Base-by-base conservation (phyloP, 2,888 invertebrate genomes). In the Beris morrisii region DNA sequence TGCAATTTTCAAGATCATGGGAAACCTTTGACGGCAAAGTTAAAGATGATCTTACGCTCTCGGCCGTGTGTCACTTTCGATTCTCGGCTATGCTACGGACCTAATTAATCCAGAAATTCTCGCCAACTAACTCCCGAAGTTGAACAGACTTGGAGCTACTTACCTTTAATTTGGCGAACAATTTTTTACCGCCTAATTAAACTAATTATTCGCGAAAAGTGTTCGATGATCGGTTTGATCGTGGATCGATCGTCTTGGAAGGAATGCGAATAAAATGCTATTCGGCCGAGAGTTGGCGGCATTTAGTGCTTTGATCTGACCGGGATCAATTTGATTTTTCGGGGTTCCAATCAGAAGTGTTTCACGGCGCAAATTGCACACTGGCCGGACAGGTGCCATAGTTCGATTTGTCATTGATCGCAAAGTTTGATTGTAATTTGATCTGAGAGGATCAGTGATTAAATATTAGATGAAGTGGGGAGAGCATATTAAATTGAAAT, bases 181-280 rank as follows among this genome's bases (percentile, higher is more conserved):
- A 61, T 61, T 61, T 61, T 38, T 12, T 43, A 38, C 38, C 30
- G 38, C 15, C 31, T 61, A 61, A 61, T 61, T 61, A 61, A 61
- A 61, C 61, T 61, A 50, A 61, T 61, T 61, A 61, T 61, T 61
- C 50, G 46, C 50, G 52, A 50, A 48, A 59, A 50, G 38, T 61
- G 50, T 61, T 50, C 43, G 61, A 52, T 61, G 61, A 61, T 61
- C 52, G 61, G 50, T 43, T 61, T 61, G 61, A 61, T 61, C 61
- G 61, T 61, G 50, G 50, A 61, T 61, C 61, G 61, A 61, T 61
- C 61, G 61, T 52, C 52, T 50, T 38, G 46, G 58, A 59, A 44
- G 45, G 44, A 32, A 38, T 61, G 52, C 61, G 61, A 61, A 50
- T 61, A 61, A 61, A 52, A 22, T 50, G 50, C 50, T 13, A 32